A percentile compares a stretch with the other conserved stretches of the same genome.
These are phyloP conservation scores for Picus viridis DNA, from an alignment of 2,797 vertebrate genomes.

Conservation along the genomic window DNA sequence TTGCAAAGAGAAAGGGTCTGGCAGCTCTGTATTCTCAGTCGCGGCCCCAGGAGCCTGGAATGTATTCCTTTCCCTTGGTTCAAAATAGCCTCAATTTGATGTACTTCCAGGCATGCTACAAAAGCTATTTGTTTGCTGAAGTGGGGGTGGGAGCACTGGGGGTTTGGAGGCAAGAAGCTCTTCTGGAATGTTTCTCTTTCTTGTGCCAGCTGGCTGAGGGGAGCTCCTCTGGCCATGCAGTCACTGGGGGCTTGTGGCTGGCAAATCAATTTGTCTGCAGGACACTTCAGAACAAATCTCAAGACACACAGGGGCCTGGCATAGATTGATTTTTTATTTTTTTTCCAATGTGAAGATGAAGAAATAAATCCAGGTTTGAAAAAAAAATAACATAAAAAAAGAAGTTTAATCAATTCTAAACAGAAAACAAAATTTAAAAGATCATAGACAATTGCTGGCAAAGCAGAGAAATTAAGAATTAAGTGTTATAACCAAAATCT, in stretches of 20 bases:
- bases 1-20: not conserved
- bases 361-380: not conserved
- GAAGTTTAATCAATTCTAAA: not conserved
- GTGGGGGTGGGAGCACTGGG: not conserved
- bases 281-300: not conserved
- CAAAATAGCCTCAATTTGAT: conserved; percentile 2
- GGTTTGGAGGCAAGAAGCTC: not conserved
- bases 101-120: not conserved
- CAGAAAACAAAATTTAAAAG: not conserved
- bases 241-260: not conserved
- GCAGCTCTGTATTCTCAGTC: not conserved
- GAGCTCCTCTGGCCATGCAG: not conserved
- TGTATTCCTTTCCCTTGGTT: not conserved
- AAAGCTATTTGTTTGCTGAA: conserved; percentile 1
- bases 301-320: not conserved
- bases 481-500: not conserved
- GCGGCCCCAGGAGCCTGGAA: not conserved
- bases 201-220: not conserved
- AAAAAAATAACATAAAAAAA: not conserved
- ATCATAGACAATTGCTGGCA: not conserved
- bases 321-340: not conserved
- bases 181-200: not conserved
- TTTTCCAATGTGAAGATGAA: not conserved
- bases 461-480: not conserved
- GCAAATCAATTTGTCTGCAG: not conserved